phyloP scores from a whole-genome alignment of 1,140 invertebrate species.

The Temnothorax longispinosus region DNA sequence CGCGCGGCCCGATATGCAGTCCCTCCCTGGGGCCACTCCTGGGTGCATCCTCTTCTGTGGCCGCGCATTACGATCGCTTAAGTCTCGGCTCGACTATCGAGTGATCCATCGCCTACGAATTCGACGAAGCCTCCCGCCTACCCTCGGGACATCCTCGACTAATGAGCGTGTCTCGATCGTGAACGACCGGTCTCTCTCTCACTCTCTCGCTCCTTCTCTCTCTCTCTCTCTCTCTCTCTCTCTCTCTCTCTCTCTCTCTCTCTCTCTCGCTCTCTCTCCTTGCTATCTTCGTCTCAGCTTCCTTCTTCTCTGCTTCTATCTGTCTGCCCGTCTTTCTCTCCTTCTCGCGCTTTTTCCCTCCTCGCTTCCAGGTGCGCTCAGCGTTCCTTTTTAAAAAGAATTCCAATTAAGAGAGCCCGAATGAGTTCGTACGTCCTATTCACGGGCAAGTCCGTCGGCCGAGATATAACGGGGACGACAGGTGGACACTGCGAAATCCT shows the following conservation, averaged over 20 bases:
- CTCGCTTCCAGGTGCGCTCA: slow-evolving; percentile 64
- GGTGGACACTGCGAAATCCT: slow-evolving; percentile 61
- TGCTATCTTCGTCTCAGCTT: slow-evolving; percentile 34
- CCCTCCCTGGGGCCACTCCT: slow-evolving; percentile 77
- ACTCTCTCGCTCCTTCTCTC: not conserved
- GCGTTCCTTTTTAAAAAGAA: slow-evolving; percentile 66
- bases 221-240: not conserved
- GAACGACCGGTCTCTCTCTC: slow-evolving; percentile 55
- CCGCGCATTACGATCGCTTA: slow-evolving; percentile 83
- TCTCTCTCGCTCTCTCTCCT: not conserved
- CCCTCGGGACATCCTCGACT: slow-evolving; percentile 76
- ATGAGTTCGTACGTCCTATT: slow-evolving; percentile 68
- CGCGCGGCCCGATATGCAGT: slow-evolving; percentile 68
- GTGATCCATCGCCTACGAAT: slow-evolving; percentile 83
- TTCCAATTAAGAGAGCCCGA: slow-evolving; percentile 71
- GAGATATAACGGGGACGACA: slow-evolving; percentile 66
- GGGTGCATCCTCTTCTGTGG: slow-evolving; percentile 69
- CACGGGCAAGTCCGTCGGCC: slow-evolving; percentile 32
- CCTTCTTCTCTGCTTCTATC: not conserved
- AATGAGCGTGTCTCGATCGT: slow-evolving; percentile 79
- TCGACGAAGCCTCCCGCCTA: slow-evolving; percentile 78
- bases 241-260: slow-evolving; percentile 19
- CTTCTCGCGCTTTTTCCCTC: not conserved
- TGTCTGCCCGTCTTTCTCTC: not conserved
- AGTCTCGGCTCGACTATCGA: slow-evolving; percentile 81